phyloP scores from a whole-genome alignment of 2,888 invertebrate genomes.

The Caenorhabditis virilis region DNA sequence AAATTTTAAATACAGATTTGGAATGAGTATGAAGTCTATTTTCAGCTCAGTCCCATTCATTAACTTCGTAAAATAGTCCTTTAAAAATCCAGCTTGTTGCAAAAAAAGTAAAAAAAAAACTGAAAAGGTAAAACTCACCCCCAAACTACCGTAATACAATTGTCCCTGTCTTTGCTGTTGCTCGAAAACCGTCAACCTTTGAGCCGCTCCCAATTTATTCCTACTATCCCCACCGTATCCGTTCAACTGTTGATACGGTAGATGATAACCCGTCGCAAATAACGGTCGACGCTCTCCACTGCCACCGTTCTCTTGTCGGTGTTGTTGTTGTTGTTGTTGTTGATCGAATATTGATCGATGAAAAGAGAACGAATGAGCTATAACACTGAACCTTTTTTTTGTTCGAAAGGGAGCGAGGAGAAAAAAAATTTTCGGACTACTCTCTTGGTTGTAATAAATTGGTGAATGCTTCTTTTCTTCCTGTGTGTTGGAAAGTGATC shows the following conservation, averaged over 20 bases:
- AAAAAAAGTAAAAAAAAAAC: not conserved
- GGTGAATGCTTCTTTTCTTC: too few relatives aligned
- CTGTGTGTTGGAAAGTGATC: too few relatives aligned
- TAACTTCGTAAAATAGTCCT: conserved; percentile 15
- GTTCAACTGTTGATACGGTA: not conserved
- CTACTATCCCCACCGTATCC: too few relatives aligned
- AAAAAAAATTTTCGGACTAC: too few relatives aligned
- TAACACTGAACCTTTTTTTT: too few relatives aligned
- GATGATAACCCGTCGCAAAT: not conserved
- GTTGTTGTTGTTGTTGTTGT: not conserved
- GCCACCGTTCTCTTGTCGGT: too few relatives aligned
- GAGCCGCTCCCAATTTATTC: not conserved
- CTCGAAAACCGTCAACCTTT: not conserved
- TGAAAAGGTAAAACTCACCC: not conserved
- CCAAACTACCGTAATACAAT: not conserved
- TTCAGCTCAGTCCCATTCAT: too few relatives aligned
- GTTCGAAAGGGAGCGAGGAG: not conserved
- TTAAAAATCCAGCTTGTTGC: conserved; percentile 1
- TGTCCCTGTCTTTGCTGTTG: too few relatives aligned
- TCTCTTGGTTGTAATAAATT: too few relatives aligned
- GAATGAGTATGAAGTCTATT: too few relatives aligned
- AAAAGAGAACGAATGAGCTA: conserved; percentile 37
- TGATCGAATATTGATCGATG: conserved; percentile 35
- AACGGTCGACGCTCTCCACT: conserved; percentile 29
- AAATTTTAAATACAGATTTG: too few relatives aligned